Evolutionary conservation across 2,888 invertebrate genomes (phyloP).

Genomic region (Lochmaea capreae): DNA sequence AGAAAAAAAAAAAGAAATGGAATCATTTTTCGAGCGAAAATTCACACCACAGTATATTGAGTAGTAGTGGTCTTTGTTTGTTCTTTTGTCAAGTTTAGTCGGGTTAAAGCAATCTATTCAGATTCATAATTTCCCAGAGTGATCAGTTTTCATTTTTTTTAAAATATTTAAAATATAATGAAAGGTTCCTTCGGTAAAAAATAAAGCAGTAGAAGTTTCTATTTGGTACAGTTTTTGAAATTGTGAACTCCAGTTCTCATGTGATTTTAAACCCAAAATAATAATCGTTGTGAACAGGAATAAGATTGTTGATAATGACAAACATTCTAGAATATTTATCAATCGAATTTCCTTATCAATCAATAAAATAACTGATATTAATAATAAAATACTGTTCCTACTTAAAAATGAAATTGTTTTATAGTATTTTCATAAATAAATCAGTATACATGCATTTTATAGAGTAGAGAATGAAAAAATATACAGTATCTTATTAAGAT

Average conservation of each 20-base stretch:
- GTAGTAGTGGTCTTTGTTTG: too few species aligned
- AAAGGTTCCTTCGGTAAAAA: too few species aligned
- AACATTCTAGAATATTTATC: neutral
- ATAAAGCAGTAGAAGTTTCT: too few species aligned
- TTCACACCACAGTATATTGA: too few species aligned
- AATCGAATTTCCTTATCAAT: neutral
- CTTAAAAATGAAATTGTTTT: constrained; percentile 3
- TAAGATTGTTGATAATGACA: neutral
- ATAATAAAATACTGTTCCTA: neutral
- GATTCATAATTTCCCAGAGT: too few species aligned
- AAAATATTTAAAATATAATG: too few species aligned
- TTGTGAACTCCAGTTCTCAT: neutral
- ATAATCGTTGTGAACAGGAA: neutral
- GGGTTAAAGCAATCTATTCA: too few species aligned
- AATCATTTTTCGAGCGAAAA: too few species aligned
- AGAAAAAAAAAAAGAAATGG: too few species aligned
- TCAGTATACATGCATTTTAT: constrained; percentile 7
- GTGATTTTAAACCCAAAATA: neutral
- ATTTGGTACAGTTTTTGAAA: too few species aligned
- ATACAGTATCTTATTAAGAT: constrained; percentile 15
- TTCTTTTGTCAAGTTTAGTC: too few species aligned
- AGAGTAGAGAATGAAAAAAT: constrained; percentile 5
- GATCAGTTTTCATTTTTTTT: too few species aligned
- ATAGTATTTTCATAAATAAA: neutral
- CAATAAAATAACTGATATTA: neutral